A percentile compares a stretch with the other conserved stretches of the same genome.
These are phyloP conservation scores for Isoperla grammatica DNA, from an alignment of 2,888 invertebrate species.

Conservation along the genomic window DNA sequence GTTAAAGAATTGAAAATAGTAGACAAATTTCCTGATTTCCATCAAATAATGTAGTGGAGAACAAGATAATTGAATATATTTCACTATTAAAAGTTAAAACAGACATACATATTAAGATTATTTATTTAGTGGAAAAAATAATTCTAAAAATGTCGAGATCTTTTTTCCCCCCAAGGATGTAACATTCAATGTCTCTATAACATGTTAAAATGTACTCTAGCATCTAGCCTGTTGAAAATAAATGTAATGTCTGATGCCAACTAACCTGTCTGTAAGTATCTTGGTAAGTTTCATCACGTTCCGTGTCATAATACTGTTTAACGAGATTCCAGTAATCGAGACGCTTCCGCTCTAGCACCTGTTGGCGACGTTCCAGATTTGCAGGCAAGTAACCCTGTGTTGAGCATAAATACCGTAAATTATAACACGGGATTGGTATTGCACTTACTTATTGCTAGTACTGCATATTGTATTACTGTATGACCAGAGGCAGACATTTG, in stretches of 20 bases:
- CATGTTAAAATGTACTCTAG: background rate
- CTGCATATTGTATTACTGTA: too few species aligned
- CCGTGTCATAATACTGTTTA: conserved; percentile 91
- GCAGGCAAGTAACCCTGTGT: conserved; percentile 88
- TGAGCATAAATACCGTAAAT: conserved; percentile 21
- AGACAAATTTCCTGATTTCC: too few species aligned
- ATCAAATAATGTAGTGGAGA: too few species aligned
- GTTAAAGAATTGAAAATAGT: too few species aligned
- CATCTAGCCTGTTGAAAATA: background rate
- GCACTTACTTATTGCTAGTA: background rate
- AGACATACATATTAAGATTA: too few species aligned
- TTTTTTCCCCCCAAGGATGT: background rate
- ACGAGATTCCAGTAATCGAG: conserved; percentile 95
- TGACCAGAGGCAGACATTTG: too few species aligned
- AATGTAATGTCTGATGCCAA: background rate
- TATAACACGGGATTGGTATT: background rate
- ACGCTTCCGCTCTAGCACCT: conserved; percentile 85
- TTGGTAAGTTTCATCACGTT: conserved; percentile 79
- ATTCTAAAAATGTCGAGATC: background rate
- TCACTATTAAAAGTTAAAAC: too few species aligned
- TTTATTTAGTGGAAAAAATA: background rate
- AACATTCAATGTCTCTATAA: background rate
- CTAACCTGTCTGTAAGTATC: conserved; percentile 84
- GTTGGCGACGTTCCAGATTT: conserved; percentile 79
- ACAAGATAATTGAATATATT: too few species aligned